Conservation (phyloP, 2,113 vertebrate species). For the Pterocles orientalis region DNA sequence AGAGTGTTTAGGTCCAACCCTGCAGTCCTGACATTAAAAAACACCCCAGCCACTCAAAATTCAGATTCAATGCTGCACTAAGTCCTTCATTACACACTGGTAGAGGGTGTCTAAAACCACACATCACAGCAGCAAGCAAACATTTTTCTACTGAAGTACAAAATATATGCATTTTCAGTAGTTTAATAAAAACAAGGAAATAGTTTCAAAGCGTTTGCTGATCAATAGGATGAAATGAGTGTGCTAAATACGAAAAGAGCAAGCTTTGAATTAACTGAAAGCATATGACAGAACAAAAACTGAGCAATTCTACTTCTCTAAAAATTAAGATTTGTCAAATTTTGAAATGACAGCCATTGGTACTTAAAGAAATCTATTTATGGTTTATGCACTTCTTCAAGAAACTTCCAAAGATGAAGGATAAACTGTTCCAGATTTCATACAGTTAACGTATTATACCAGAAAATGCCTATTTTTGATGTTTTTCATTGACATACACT, state of each 20-base stretch:
- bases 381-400: neutral
- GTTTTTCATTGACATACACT: slow-evolving; percentile 75
- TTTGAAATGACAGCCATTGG: slow-evolving; percentile 23
- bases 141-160: neutral
- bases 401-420: slow-evolving; percentile 26
- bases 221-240: neutral
- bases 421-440: slow-evolving; percentile 56
- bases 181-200: neutral
- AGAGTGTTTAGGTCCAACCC: neutral
- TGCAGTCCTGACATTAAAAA: neutral
- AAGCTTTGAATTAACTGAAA: neutral
- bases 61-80: neutral
- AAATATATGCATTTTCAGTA: neutral
- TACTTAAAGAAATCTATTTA: slow-evolving; percentile 3
- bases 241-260: neutral
- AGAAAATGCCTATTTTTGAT: slow-evolving; percentile 67
- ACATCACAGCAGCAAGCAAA: neutral
- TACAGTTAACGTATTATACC: slow-evolving; percentile 44
- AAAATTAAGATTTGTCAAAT: slow-evolving; percentile 1
- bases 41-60: neutral
- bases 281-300: neutral
- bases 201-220: neutral
- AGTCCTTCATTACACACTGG: neutral
- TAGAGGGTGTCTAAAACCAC: neutral
- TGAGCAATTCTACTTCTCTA: neutral